These are phyloP conservation scores for Spea hammondii DNA, from an alignment of 2,797 vertebrate species.

Conservation along the genomic window DNA sequence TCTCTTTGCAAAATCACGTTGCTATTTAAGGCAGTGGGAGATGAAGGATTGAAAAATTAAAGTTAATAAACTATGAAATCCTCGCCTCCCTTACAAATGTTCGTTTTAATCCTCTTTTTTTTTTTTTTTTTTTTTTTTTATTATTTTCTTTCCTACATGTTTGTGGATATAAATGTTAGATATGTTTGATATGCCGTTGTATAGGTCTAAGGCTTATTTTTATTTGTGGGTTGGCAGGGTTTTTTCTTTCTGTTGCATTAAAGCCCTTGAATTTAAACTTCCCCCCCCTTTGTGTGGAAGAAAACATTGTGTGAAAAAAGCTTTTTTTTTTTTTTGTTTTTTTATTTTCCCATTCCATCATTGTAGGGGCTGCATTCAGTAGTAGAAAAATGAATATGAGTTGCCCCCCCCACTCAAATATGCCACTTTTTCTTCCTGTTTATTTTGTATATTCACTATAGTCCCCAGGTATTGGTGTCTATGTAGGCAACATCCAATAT, in stretches of 20 bases:
- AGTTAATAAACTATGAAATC: constrained; percentile 21
- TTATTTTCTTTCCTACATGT: too few species aligned
- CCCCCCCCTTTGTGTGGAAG: constrained; percentile 53
- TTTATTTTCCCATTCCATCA: constrained; percentile 55
- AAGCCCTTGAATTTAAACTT: constrained; percentile 55
- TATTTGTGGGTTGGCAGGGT: constrained; percentile 46
- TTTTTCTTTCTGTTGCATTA: constrained; percentile 48
- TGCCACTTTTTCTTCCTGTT: not conserved
- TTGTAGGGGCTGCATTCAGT: constrained; percentile 29
- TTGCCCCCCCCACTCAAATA: not conserved
- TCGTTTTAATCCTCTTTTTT: constrained; percentile 78
- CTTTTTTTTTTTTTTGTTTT: constrained; percentile 24
- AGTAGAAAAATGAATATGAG: not conserved
- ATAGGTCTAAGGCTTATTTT: constrained; percentile 48
- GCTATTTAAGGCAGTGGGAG: constrained; percentile 34
- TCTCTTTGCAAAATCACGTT: constrained; percentile 15
- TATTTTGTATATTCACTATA: constrained; percentile 10
- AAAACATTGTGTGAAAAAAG: constrained; percentile 51
- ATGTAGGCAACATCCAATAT: constrained; percentile 15
- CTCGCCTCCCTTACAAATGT: constrained; percentile 63
- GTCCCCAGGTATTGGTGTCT: constrained; percentile 3
- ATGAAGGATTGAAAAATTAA: constrained; percentile 14
- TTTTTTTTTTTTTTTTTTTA: constrained; percentile 53
- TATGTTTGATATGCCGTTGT: constrained; percentile 56
- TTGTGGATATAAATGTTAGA: constrained; percentile 59